These are phyloP conservation scores for Fopius arisanus DNA, from an alignment of 1,140 invertebrate genomes.

Conservation along the genomic window DNA sequence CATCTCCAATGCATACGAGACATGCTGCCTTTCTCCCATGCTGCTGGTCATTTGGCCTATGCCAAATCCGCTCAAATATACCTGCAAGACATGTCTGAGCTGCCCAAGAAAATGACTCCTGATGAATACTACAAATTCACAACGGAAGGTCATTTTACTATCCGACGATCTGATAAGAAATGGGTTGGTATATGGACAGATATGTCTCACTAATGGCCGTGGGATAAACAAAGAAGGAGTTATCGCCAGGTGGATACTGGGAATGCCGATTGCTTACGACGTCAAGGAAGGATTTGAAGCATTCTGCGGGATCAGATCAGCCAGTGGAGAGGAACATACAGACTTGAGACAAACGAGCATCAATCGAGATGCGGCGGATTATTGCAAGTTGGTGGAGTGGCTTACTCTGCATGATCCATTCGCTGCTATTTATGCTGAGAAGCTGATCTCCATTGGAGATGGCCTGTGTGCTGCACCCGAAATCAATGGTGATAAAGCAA, in stretches of 20 bases:
- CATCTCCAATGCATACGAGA: slow-evolving; percentile 22
- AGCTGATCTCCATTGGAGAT: slow-evolving; percentile 48
- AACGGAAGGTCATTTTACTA: slow-evolving; percentile 44
- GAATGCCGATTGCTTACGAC: slow-evolving; percentile 1
- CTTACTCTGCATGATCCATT: neutral
- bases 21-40: slow-evolving; percentile 44
- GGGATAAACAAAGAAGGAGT: slow-evolving; percentile 46
- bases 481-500: slow-evolving; percentile 44
- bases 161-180: slow-evolving; percentile 53
- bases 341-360: slow-evolving; percentile 42
- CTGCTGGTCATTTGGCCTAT: slow-evolving; percentile 35
- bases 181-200: slow-evolving; percentile 54
- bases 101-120: neutral
- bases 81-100: slow-evolving; percentile 1
- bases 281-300: slow-evolving; percentile 36
- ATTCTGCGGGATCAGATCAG: slow-evolving; percentile 28
- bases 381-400: slow-evolving; percentile 20
- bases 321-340: slow-evolving; percentile 37
- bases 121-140: neutral
- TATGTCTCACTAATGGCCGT: slow-evolving; percentile 50
- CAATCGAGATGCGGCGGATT: slow-evolving; percentile 41
- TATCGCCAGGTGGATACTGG: slow-evolving; percentile 30
- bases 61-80: slow-evolving; percentile 17
- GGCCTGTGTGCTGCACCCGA: slow-evolving; percentile 46
- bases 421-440: neutral